These are phyloP conservation scores for Drosophila arawakana DNA, from an alignment of 1,140 invertebrate genomes.

Conservation along the genomic window DNA sequence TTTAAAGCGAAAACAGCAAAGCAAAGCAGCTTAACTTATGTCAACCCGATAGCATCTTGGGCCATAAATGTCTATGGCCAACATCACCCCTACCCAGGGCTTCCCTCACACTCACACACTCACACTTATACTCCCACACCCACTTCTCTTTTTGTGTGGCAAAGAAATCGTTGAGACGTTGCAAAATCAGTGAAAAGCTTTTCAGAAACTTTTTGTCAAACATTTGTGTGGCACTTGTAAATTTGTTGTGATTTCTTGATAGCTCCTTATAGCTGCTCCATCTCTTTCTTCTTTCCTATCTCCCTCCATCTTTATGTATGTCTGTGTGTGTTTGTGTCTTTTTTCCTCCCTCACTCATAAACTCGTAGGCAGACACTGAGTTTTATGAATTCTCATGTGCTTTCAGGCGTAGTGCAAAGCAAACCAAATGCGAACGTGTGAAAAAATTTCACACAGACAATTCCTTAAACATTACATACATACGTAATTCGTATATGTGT, in stretches of 20 bases:
- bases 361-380: slow-evolving; percentile 56
- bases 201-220: slow-evolving; percentile 82
- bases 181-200: slow-evolving; percentile 81
- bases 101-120: not conserved
- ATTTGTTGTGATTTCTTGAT: slow-evolving; percentile 83
- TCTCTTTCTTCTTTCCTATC: slow-evolving; percentile 3
- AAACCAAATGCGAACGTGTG: slow-evolving; percentile 64
- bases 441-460: slow-evolving; percentile 58
- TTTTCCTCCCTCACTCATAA: not conserved
- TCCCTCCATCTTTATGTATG: not conserved
- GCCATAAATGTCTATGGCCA: slow-evolving; percentile 76
- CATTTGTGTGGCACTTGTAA: slow-evolving; percentile 83
- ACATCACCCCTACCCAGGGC: slow-evolving; percentile 10
- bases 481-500: not conserved
- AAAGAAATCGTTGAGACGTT: slow-evolving; percentile 78
- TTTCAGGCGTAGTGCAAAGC: slow-evolving; percentile 61
- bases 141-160: slow-evolving; percentile 11
- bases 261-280: slow-evolving; percentile 70
- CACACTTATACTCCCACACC: not conserved
- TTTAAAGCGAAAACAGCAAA: slow-evolving; percentile 69
- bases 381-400: slow-evolving; percentile 79
- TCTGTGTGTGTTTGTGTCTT: slow-evolving; percentile 1
- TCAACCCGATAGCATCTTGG: slow-evolving; percentile 79
- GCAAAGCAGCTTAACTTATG: slow-evolving; percentile 82
- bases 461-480: slow-evolving; percentile 15